Base-by-base conservation (phyloP, 2,888 invertebrate genomes). In the Alviniconcha strummeri region DNA sequence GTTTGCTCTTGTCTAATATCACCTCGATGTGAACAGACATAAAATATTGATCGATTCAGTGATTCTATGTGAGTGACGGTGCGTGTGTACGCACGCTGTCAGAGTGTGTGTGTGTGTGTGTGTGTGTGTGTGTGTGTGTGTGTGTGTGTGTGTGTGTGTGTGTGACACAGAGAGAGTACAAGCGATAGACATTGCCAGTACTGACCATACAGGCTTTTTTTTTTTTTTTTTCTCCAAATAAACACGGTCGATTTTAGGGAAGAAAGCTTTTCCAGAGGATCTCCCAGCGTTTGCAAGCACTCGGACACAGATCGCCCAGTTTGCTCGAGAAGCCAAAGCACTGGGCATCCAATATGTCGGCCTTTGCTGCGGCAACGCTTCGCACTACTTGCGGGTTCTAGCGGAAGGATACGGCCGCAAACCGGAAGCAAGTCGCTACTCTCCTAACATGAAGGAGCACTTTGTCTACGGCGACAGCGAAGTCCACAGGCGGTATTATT, bases 291-390 rank as follows among this genome's bases (percentile, higher is more conserved):
- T 85, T 81, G 78, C 81, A 19, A 86, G 88, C 81, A 69, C 88
- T 4, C 85, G 88, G 54, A 84, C 85, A 4, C 87, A 89, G 76
- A 87, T 91, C 7, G 83, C 54, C 11, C 82, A 88, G 69, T 90
- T 91, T 76, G 89, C 89, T 7, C 75, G 84, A 19, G 84, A 86
- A 72, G 85, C 87, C 55, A 85, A 89, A 80, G 86, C 87, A 60
- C 85, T 90, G 8, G 90, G 89, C 0, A 85, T 91, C 19, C 86
- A 90, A 83, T 91, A 90, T 82, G 83, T 90, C 9, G 91, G 91
- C 0, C 85, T 91, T 55, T 91, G 91, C 82, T 91, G 91, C 82
- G 91, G 91, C 11, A 90, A 90, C 79, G 79, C 87, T 13, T 81
- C 89, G 2, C 88, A 89, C 78, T 87, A 85, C 80, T 84, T 86